Percentiles rank a stretch among this genome's conserved stretches.
Evolutionary conservation across 2,797 vertebrate species (phyloP).

Genomic region (Bradypodion pumilum): DNA sequence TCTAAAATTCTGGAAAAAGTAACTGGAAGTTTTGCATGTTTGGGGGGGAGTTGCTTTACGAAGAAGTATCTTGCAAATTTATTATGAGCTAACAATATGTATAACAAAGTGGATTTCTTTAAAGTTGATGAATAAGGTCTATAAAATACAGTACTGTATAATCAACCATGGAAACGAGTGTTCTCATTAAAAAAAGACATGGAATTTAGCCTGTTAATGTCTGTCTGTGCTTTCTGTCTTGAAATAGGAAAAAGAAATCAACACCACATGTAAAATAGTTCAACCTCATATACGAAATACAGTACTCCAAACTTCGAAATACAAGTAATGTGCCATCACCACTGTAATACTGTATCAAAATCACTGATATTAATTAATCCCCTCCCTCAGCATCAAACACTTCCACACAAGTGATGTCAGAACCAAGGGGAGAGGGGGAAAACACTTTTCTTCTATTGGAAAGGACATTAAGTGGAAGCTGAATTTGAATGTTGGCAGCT

Average conservation of each 20-base stretch:
- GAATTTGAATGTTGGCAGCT: too few species aligned
- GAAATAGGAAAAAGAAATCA: background rate
- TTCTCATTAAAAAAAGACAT: constrained; percentile 19
- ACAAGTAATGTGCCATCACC: background rate
- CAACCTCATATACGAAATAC: too few species aligned
- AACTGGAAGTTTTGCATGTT: background rate
- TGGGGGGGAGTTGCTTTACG: too few species aligned
- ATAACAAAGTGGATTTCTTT: background rate
- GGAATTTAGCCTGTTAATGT: background rate
- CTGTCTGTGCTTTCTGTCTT: background rate
- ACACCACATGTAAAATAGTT: too few species aligned
- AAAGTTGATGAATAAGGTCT: background rate
- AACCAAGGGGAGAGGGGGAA: too few species aligned
- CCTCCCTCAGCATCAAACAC: too few species aligned
- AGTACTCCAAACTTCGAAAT: background rate
- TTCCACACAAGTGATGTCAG: too few species aligned
- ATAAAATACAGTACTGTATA: constrained; percentile 1
- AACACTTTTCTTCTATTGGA: too few species aligned
- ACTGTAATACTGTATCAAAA: background rate
- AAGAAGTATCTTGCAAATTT: background rate
- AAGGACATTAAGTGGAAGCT: too few species aligned
- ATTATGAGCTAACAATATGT: background rate
- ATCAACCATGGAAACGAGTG: constrained; percentile 3
- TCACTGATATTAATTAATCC: too few species aligned
- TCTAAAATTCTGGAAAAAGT: background rate